Percentiles rank a stretch among this genome's conserved stretches.
These are phyloP conservation scores for Drosophila tsacasi DNA, from an alignment of 1,140 invertebrate genomes.

Conservation along the genomic window DNA sequence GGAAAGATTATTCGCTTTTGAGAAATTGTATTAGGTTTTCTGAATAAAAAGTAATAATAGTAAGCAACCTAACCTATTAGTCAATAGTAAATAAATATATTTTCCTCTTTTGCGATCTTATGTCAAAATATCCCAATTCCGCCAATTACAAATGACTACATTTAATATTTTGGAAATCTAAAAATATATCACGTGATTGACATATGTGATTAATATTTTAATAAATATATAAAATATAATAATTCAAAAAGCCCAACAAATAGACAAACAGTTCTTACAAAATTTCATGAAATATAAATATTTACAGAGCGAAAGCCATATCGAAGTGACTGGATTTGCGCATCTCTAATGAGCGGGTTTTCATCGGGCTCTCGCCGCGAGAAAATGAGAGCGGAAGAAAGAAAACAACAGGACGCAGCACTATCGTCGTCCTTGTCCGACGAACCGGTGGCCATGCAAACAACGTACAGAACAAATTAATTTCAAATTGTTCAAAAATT, in stretches of 20 bases:
- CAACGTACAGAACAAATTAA: constrained; percentile 48
- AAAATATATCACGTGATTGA: background rate
- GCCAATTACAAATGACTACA: background rate
- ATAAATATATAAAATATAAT: background rate
- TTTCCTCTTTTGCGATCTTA: background rate
- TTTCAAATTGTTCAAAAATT: constrained; percentile 21
- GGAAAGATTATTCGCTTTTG: background rate
- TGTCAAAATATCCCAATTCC: background rate
- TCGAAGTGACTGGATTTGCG: background rate
- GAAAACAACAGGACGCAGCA: constrained; percentile 37
- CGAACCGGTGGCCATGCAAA: constrained; percentile 38
- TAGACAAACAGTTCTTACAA: background rate
- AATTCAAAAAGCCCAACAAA: background rate
- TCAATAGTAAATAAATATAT: background rate
- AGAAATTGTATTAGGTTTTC: background rate
- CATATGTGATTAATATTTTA: too few species aligned
- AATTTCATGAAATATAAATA: background rate
- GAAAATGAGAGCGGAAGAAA: constrained; percentile 12
- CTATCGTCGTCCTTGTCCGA: constrained; percentile 53
- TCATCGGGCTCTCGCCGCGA: constrained; percentile 10
- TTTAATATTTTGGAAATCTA: background rate
- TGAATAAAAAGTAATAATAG: background rate
- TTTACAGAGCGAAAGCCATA: background rate
- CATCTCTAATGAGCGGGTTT: constrained; percentile 35
- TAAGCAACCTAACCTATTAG: background rate